These are phyloP conservation scores for Grantiella picta DNA, from an alignment of 2,113 vertebrate species.

Conservation along the genomic window DNA sequence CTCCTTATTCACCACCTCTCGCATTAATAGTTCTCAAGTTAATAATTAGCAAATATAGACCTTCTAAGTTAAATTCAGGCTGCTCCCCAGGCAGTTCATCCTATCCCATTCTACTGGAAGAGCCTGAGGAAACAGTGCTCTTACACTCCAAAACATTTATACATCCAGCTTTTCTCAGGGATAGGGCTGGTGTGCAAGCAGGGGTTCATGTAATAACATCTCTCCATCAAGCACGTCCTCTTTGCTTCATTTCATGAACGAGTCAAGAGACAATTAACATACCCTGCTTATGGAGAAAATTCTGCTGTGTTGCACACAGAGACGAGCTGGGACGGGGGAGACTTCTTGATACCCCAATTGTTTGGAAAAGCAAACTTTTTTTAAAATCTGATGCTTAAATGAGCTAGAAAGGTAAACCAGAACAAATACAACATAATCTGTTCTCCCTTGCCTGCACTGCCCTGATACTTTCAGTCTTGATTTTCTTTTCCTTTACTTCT, in stretches of 20 bases:
- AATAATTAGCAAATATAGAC: neutral
- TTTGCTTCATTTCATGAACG: neutral
- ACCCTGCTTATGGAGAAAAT: neutral
- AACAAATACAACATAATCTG: neutral
- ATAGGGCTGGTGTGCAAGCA: neutral
- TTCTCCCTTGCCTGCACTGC: neutral
- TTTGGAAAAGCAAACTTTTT: neutral
- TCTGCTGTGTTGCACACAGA: neutral
- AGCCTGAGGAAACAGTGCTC: neutral
- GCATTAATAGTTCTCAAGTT: neutral
- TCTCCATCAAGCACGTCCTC: neutral
- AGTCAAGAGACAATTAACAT: neutral
- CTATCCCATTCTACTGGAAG: neutral
- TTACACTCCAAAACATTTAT: neutral
- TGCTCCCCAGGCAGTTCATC: neutral
- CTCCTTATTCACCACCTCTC: neutral
- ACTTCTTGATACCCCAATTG: neutral
- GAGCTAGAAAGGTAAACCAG: neutral
- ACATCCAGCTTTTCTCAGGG: neutral
- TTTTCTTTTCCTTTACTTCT: constrained; percentile 7
- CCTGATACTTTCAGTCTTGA: constrained; percentile 3
- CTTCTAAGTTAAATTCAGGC: neutral
- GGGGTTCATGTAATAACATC: rapidly evolving
- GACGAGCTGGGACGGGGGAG: rapidly evolving
- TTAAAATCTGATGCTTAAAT: neutral